Conservation (phyloP, 2,797 vertebrate species). For the Sebastes glaucus region DNA sequence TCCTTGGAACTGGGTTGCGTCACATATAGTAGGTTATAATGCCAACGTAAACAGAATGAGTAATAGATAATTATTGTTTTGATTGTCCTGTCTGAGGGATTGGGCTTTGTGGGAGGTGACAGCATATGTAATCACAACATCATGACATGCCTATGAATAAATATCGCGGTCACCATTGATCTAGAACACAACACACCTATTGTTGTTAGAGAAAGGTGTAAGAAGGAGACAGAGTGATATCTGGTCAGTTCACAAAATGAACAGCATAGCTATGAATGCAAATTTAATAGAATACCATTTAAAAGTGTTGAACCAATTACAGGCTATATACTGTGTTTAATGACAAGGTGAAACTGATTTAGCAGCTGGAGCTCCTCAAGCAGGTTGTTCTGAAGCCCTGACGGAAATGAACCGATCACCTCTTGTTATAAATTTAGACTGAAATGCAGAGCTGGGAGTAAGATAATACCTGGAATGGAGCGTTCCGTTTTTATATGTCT, state of each 20-base stretch:
- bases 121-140: neutral
- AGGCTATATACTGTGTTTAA: neutral
- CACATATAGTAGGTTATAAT: neutral
- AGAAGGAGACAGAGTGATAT: neutral
- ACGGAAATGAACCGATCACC: neutral
- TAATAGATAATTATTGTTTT: neutral
- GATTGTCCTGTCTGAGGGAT: neutral
- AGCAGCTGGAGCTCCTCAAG: neutral
- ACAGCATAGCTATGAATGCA: neutral
- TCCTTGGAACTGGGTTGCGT: neutral
- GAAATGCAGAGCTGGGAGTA: too few species aligned
- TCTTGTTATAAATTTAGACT: neutral
- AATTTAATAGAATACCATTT: too few species aligned
- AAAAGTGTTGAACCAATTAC: neutral
- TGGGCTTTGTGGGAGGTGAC: neutral
- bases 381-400: neutral
- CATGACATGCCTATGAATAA: neutral
- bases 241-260: neutral
- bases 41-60: neutral
- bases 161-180: neutral
- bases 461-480: constrained; percentile 81
- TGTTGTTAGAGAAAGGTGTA: too few species aligned
- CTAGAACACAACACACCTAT: too few species aligned
- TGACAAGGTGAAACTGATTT: neutral
- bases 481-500: constrained; percentile 86